These are phyloP conservation scores for Anseranas semipalmata DNA, from an alignment of 2,113 vertebrate species.

Conservation along the genomic window DNA sequence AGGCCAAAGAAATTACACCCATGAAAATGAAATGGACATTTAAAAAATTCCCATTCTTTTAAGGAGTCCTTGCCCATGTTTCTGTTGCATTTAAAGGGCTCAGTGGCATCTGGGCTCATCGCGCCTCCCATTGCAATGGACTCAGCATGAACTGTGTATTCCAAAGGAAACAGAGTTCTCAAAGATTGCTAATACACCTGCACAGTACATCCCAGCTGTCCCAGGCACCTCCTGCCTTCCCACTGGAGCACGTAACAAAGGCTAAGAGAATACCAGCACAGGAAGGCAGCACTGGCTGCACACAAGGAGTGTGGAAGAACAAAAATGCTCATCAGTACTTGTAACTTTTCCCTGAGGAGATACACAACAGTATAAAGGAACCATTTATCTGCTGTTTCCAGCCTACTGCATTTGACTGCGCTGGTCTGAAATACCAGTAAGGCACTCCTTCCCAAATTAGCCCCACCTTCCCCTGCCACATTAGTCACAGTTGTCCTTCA, in stretches of 20 bases:
- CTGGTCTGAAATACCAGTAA: background rate
- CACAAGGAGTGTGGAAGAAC: background rate
- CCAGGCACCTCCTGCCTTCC: background rate
- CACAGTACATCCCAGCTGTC: background rate
- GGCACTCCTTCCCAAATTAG: background rate
- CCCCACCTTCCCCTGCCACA: background rate
- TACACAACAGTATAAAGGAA: background rate
- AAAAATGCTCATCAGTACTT: background rate
- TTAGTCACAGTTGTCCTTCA: conserved; percentile 36
- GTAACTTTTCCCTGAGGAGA: background rate
- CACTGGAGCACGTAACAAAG: background rate
- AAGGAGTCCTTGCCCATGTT: background rate
- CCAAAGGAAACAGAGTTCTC: background rate
- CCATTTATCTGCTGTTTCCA: background rate
- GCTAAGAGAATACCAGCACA: background rate
- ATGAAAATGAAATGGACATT: background rate
- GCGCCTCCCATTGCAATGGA: background rate
- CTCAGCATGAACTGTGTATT: fast-evolving
- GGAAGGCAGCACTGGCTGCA: background rate
- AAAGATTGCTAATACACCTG: background rate
- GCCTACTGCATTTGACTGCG: background rate
- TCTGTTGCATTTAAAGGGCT: background rate
- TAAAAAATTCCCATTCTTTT: background rate
- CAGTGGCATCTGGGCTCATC: background rate
- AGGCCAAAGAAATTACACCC: background rate